Conservation (phyloP, 92 coral and sea anemone genomes). For the Nematostella vectensis region DNA sequence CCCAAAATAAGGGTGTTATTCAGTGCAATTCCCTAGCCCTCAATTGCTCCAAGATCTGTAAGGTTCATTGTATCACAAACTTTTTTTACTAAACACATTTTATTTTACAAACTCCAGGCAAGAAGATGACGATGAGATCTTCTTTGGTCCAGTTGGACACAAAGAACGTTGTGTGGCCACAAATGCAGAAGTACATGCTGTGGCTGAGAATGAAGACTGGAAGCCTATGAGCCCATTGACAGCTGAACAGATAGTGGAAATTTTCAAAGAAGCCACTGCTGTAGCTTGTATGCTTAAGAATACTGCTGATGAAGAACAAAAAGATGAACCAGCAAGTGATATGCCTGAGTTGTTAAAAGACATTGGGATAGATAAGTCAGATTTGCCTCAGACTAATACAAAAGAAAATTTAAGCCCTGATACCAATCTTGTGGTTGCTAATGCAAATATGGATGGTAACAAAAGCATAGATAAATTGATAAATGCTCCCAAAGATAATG, state of each 20-base stretch:
- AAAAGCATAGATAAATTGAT: no score
- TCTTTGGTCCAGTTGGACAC: constrained; percentile 93
- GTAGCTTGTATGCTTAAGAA: constrained; percentile 61
- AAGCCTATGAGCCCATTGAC: constrained; percentile 79
- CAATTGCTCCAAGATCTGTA: no score
- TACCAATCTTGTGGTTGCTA: no score
- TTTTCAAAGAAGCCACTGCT: constrained; percentile 90
- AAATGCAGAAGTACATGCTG: constrained; percentile 19
- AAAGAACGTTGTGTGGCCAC: constrained; percentile 80
- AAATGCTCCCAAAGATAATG: no score
- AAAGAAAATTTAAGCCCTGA: constrained; percentile 1
- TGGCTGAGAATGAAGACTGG: constrained; percentile 17
- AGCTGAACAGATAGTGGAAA: constrained; percentile 88
- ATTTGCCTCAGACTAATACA: constrained; percentile 1
- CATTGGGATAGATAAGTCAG: neutral
- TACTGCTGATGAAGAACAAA: constrained; percentile 11
- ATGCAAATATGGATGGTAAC: no score
- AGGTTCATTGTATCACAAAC: no score
- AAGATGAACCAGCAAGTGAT: neutral
- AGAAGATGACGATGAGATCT: constrained; percentile 73
- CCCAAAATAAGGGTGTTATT: no score
- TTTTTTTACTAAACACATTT: no score
- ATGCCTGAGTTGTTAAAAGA: constrained; percentile 20
- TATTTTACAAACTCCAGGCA: no score
- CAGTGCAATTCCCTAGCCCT: no score